Conservation (phyloP, 1,140 invertebrate species). For the Mactra quadrangularis region DNA sequence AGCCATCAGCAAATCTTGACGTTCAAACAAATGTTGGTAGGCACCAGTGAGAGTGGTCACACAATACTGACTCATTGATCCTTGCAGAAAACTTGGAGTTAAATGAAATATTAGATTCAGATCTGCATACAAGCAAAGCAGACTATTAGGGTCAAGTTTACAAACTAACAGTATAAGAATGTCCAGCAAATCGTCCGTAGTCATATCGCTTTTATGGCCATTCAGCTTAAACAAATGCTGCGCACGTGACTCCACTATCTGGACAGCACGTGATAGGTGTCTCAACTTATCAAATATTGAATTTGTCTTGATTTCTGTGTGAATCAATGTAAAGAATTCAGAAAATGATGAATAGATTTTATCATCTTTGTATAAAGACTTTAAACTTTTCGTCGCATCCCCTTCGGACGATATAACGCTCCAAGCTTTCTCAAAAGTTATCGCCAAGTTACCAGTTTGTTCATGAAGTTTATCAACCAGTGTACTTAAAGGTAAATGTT, state of each 20-base stretch:
- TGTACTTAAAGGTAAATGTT: neutral
- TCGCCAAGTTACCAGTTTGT: neutral
- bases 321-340: slow-evolving; percentile 1
- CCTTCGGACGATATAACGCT: neutral
- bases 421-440: neutral
- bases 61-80: slow-evolving; percentile 47
- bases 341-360: neutral
- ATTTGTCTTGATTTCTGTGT: slow-evolving; percentile 12
- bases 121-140: slow-evolving; percentile 48
- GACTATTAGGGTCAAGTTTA: slow-evolving; percentile 9
- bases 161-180: slow-evolving; percentile 47
- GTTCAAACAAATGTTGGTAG: slow-evolving; percentile 56
- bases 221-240: neutral
- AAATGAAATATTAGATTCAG: slow-evolving; percentile 42
- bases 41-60: slow-evolving; percentile 26
- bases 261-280: slow-evolving; percentile 38
- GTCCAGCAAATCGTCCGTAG: slow-evolving; percentile 47
- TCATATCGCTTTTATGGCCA: neutral
- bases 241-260: neutral
- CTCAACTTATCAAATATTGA: slow-evolving; percentile 49
- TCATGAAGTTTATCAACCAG: neutral
- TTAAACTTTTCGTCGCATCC: too few relatives aligned
- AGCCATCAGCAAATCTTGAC: slow-evolving; percentile 16
- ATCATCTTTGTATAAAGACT: too few relatives aligned
- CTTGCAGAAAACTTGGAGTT: slow-evolving; percentile 35